Base-by-base conservation (phyloP, 2,113 vertebrate genomes). In the Cyanoramphus novaezelandiae region DNA sequence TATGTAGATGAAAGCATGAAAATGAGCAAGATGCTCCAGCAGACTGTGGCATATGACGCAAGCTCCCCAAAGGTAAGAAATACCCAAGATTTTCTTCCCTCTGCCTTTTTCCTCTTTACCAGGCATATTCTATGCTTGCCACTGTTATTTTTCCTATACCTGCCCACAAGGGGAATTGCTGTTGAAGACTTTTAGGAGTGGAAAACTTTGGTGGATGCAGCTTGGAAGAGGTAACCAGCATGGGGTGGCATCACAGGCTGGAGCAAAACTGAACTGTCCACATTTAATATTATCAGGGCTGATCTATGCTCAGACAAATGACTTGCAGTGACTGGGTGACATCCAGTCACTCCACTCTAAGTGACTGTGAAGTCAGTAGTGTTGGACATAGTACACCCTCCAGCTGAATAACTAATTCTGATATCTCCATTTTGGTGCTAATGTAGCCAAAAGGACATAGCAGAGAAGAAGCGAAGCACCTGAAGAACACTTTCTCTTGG, bases 51-150 rank as follows among this genome's bases (percentile, higher is more conserved):
- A 49, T 49, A 47, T 49, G 21, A 86, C 43, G 74, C 23, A 74
- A 72, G 15, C 3, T 81, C 11, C 64, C 7, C 5, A 31, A 35
- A 86, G 20, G 35, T n/a, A 59, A 79, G 55, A 53, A 37, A 12
- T 63, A 41, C 17, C 5, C 4, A 35, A 53, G 5, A 43, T 84
- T 86, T 84, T 81, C 19, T 59, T 84, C 10, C 15, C 21, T 70
- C 21, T 35, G 11, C 9, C 31, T 90, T 85, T 68, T 82, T 55
- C 12, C 31, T 75, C 46, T 10, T 89, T 82, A 16, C 37, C 33
- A 52, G 49, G 2, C 1, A 2, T 37, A 46, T 49, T 65, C 33
- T 70, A 10, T 0, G 0, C 19, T 13, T 43, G 17, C 39, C 50
- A 4, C 6, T 37, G 7, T 39, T 60, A 43, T 39, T 55, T 4